Base-by-base conservation (phyloP, 35 echinoderm and acorn worm genomes). In the Holothuria glaberrima region DNA sequence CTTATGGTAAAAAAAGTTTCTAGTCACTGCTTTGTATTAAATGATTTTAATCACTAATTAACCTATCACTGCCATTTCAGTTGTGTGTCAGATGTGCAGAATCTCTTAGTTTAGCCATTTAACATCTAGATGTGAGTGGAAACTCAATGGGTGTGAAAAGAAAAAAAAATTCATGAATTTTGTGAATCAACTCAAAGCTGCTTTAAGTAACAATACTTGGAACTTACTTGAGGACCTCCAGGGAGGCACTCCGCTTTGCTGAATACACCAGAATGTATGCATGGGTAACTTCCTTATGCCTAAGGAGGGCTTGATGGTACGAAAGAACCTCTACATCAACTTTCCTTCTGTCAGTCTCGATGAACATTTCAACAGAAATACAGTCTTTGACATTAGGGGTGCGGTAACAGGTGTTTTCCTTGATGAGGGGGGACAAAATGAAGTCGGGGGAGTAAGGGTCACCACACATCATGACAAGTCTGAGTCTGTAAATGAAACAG, bases 251-350 rank as follows among this genome's bases (percentile, higher is more conserved):
- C 27, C 95, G 59, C 48, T 97, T 94, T 19, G 92, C 69, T 27
- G 92, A 91, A 70, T 94, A 97, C 16, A 90, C 92, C 17, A 97
- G 75, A 59, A 97, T 97, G 69, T 97, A 97, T 7, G 92, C 94
- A 46, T 97, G 94, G 30, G 93, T 89, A 17, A 94, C 58, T 17
- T 91, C 88, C 46, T 89, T 57, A 19, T 82, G 89, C 20, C 88
- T 59, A 9, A 92, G 75, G 1, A 52, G 87, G 30, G 60, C 86
- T 59, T 91, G 90, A 52, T 97, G 95, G 45, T 86, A 97, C 17
- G 95, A 97, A 7, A 91, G 61, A 33, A 94, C 88, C 73, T 94
- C 92, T 24, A 97, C 90, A 26, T 94, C 92, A 34, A 97, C 90
- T 75, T 91, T 82, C 75, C 92, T 81, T 77, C 90, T 94, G 24